A percentile compares a stretch with the other conserved stretches of the same genome.
Conservation (phyloP, 2,797 vertebrate species). For the Premnoplex brunnescens region DNA sequence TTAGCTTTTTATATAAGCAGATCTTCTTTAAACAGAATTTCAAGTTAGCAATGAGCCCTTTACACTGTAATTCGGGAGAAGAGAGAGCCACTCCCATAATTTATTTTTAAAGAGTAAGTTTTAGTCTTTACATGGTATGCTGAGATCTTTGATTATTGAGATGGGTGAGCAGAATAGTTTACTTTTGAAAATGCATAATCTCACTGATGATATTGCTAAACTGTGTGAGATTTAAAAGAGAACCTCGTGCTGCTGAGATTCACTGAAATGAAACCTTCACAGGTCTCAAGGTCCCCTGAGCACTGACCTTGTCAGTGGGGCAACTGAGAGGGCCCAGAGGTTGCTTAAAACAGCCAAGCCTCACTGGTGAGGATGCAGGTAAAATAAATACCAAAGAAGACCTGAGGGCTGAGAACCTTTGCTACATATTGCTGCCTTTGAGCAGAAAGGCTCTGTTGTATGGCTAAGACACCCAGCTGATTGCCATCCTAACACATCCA, state of each 20-base stretch:
- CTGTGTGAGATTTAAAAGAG: neutral
- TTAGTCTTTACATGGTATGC: neutral
- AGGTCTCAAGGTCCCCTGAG: neutral
- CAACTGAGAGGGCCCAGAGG: neutral
- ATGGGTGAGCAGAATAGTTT: neutral
- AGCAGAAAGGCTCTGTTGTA: neutral
- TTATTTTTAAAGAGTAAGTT: constrained; percentile 10
- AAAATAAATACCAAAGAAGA: neutral
- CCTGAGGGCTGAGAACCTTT: neutral
- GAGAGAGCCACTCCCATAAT: neutral
- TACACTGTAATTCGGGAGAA: neutral
- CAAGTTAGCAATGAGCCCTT: constrained; percentile 20
- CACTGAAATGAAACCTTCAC: neutral
- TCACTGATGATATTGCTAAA: neutral
- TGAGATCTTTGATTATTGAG: constrained; percentile 17
- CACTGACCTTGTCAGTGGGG: neutral
- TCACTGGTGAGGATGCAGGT: neutral
- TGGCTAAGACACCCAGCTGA: neutral
- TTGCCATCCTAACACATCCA: neutral
- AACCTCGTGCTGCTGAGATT: neutral
- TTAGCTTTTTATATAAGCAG: constrained; percentile 59
- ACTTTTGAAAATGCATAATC: neutral
- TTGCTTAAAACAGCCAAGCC: neutral
- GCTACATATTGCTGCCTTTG: fast-evolving
- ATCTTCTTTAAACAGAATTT: constrained; percentile 59